phyloP scores from a whole-genome alignment of 1,140 invertebrate species.

The Cydia splendana region DNA sequence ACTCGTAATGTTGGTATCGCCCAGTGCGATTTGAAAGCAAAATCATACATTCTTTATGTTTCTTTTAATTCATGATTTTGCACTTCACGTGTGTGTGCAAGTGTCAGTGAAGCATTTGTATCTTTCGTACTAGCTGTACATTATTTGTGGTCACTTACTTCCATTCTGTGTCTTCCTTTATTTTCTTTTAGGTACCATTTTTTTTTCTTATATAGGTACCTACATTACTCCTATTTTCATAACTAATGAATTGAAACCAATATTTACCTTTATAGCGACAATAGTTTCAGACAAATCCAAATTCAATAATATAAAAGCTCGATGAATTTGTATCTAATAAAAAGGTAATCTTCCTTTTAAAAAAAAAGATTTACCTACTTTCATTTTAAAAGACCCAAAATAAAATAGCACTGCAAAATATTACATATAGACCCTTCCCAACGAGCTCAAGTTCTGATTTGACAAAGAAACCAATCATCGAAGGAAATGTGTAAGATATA shows the following conservation, averaged over 20 bases:
- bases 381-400: not conserved
- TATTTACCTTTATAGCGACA: not conserved
- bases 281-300: not conserved
- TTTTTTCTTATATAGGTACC: too few relatives aligned
- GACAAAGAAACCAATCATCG: slow-evolving; percentile 13
- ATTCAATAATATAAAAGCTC: not conserved
- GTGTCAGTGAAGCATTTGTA: too few relatives aligned
- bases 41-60: too few relatives aligned
- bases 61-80: too few relatives aligned
- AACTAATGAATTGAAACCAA: not conserved
- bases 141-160: too few relatives aligned
- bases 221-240: not conserved
- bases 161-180: too few relatives aligned
- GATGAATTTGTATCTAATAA: not conserved
- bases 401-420: not conserved
- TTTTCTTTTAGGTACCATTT: too few relatives aligned
- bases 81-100: too few relatives aligned
- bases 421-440: not conserved
- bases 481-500: slow-evolving; percentile 8
- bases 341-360: not conserved
- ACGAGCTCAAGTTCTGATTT: not conserved
- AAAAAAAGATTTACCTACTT: not conserved
- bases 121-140: too few relatives aligned
- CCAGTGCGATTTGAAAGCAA: too few relatives aligned
- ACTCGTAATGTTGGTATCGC: too few relatives aligned